Base-by-base conservation (phyloP, 1,140 invertebrate species). In the Heliconius melpomene region DNA sequence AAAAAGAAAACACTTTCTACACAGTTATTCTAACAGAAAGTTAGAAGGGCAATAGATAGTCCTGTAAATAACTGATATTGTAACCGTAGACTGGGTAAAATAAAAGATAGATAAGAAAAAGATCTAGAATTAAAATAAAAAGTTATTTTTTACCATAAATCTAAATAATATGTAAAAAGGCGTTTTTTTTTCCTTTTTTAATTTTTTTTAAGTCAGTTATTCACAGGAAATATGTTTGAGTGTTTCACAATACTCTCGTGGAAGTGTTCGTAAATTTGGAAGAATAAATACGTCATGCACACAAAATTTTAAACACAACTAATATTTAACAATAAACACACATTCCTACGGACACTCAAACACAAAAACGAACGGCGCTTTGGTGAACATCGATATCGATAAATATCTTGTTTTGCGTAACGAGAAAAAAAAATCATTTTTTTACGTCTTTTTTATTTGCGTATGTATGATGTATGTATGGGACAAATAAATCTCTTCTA, bases 311-410 rank as follows among this genome's bases (percentile, higher is more conserved):
- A 90, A 84, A 84, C 90, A 92, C 90, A 60, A 23, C 54, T 52
- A 89, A 88, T 85, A 84, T 82, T 86, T 83, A 88, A 92, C 85
- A 88, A 84, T 82, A 87, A 87, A 91, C 90, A 93, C 86, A 89
- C 90, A 93, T 91, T 91, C 90, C 91, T 89, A 92, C 89, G 88
- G 87, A 90, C 90, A 91, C 88, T 87, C 87, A 91, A 88, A 92
- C 89, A 93, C 85, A 83, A 82, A 86, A 66, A 66, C 83, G 90
- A 87, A 87, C 81, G 84, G 71, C 78, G 72, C 82, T 78, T 72
- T 74, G 79, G 18, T 70, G 72, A 87, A 83, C 79, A 88, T 84
- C 88, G 86, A 89, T 85, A 85, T 86, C 77, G 72, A 82, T 82
- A 72, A 71, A 60, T 26, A 11, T 60, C 20, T 23, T 60, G 9